A percentile compares a stretch with the other conserved stretches of the same genome.
Evolutionary conservation across 2,797 vertebrate genomes (phyloP).

Genomic region (Knipowitschia caucasica): DNA sequence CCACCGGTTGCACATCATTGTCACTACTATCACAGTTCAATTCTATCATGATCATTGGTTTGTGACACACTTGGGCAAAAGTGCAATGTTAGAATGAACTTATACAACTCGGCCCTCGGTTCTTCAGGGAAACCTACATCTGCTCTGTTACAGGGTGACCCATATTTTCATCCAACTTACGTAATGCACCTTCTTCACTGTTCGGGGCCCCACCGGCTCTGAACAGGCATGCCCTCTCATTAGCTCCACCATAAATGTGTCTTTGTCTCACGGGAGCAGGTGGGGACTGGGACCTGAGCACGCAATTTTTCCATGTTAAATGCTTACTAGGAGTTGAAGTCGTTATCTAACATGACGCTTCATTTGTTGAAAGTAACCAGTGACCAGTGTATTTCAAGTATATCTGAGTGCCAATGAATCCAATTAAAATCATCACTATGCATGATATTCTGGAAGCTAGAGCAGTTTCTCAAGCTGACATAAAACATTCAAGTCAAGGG

Average conservation of each 20-base stretch:
- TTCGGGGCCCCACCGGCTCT: background rate
- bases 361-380: too few species aligned
- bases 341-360: background rate
- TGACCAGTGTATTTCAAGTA: too few species aligned
- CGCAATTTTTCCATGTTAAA: background rate
- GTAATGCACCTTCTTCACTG: background rate
- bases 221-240: slow-evolving; percentile 4
- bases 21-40: background rate
- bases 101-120: background rate
- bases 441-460: too few species aligned
- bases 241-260: background rate
- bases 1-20: background rate
- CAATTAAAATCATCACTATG: too few species aligned
- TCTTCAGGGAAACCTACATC: background rate
- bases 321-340: background rate
- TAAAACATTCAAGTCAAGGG: too few species aligned
- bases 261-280: background rate
- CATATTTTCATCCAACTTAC: background rate
- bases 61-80: background rate
- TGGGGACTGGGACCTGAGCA: slow-evolving; percentile 1
- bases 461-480: too few species aligned
- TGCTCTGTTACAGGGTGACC: background rate
- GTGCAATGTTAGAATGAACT: background rate
- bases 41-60: background rate
- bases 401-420: too few species aligned